A percentile compares a stretch with the other conserved stretches of the same genome.
Conservation (phyloP, 1,140 invertebrate species). For the Zeugodacus cucurbitae region DNA sequence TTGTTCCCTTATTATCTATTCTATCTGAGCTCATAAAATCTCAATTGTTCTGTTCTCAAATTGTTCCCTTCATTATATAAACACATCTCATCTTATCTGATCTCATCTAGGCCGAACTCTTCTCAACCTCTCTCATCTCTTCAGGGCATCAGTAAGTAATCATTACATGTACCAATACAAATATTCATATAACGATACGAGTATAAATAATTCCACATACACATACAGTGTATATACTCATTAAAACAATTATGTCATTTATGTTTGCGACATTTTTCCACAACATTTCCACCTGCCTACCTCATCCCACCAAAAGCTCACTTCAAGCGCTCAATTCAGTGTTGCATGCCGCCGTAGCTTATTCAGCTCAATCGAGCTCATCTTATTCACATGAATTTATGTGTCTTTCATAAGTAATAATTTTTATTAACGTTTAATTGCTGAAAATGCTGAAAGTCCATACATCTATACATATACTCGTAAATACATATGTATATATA, state of each 20-base stretch:
- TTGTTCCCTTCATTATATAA: not conserved
- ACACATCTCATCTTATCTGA: not conserved
- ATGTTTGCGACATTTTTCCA: not conserved
- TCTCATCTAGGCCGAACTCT: no score
- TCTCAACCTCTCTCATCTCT: not conserved
- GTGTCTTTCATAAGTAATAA: constrained; percentile 14
- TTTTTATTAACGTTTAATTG: constrained; percentile 37
- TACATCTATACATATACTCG: no score
- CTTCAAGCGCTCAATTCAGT: not conserved
- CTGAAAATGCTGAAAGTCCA: not conserved
- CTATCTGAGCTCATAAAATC: not conserved
- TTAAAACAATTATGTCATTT: constrained; percentile 13
- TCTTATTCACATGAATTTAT: not conserved
- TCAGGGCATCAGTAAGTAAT: not conserved
- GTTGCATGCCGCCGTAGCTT: not conserved
- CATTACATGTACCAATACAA: not conserved
- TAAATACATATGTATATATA: no score
- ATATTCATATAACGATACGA: not conserved
- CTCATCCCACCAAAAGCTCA: not conserved
- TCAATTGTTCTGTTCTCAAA: not conserved
- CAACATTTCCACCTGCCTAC: not conserved
- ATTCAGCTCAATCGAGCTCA: constrained; percentile 3
- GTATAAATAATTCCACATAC: not conserved
- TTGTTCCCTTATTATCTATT: no score
- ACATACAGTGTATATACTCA: not conserved